phyloP scores from a whole-genome alignment of 2,888 invertebrate species.

The Liopterus haemorrhoidalis region DNA sequence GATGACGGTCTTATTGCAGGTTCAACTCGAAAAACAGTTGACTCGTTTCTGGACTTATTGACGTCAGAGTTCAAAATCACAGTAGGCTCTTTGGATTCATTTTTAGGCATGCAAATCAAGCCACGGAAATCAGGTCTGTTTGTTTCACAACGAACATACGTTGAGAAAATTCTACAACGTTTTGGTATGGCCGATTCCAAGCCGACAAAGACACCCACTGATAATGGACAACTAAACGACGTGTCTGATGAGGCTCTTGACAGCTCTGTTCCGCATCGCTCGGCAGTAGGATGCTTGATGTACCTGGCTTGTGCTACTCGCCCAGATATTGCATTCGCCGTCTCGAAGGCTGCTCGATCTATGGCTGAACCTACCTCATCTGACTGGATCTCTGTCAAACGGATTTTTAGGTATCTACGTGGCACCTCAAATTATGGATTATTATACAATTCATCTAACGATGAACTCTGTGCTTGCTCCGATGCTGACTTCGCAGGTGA shows the following conservation, averaged over 20 bases:
- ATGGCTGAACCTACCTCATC: slow-evolving; percentile 10
- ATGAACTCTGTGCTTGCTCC: slow-evolving; percentile 22
- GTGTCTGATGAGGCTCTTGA: slow-evolving; percentile 8
- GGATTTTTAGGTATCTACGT: slow-evolving; percentile 14
- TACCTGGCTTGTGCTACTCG: slow-evolving; percentile 26
- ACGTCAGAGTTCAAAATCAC: slow-evolving; percentile 5
- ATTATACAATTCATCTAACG: slow-evolving; percentile 15
- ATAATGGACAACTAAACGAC: slow-evolving; percentile 15
- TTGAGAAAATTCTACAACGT: slow-evolving; percentile 16
- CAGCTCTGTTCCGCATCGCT: slow-evolving; percentile 21
- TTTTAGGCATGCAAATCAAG: slow-evolving; percentile 15
- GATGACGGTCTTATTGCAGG: slow-evolving; percentile 7
- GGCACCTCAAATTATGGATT: slow-evolving; percentile 16
- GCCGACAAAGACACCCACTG: slow-evolving; percentile 21
- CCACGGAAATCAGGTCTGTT: slow-evolving; percentile 21
- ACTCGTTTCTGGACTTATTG: not conserved
- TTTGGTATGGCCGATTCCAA: slow-evolving; percentile 22
- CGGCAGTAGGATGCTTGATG: slow-evolving; percentile 13
- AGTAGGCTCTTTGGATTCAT: slow-evolving; percentile 2
- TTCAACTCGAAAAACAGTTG: not conserved
- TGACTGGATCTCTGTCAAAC: slow-evolving; percentile 13
- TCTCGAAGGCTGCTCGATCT: slow-evolving; percentile 27
- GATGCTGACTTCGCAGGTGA: slow-evolving; percentile 27
- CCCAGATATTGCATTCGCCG: slow-evolving; percentile 26
- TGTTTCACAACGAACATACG: slow-evolving; percentile 23